Conservation (phyloP, 2,113 vertebrate genomes). For the Hyperopisus bebe region DNA sequence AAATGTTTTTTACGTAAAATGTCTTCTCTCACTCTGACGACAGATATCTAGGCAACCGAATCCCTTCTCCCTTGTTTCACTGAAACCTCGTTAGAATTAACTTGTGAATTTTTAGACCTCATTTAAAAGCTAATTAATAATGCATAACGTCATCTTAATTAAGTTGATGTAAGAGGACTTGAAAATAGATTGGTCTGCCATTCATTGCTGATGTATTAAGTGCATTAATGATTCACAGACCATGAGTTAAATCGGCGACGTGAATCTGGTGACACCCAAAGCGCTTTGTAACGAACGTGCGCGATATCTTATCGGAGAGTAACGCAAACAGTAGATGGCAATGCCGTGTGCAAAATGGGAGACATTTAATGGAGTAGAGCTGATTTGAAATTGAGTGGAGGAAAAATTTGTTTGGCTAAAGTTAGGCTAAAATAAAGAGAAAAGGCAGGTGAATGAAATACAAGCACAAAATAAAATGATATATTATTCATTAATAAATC, state of each 20-base stretch:
- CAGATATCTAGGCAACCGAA: not conserved
- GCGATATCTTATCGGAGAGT: not conserved
- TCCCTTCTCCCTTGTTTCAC: conserved; percentile 9
- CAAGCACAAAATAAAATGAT: not conserved
- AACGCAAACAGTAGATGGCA: not conserved
- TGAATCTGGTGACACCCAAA: conserved; percentile 7
- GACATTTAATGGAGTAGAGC: not conserved
- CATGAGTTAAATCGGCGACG: conserved; percentile 25
- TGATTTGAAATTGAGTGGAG: not conserved
- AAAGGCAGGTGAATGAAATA: not conserved
- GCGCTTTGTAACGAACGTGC: not conserved
- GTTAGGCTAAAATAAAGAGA: not conserved
- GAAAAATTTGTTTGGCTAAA: not conserved
- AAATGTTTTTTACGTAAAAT: not conserved
- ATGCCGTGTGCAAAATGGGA: too few species aligned
- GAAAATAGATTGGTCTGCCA: conserved; percentile 46
- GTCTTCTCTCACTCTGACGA: not conserved
- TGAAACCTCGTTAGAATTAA: conserved; percentile 33
- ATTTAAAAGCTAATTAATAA: conserved; percentile 44
- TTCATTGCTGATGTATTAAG: conserved; percentile 20
- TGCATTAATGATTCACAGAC: conserved; percentile 35
- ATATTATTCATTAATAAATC: not conserved
- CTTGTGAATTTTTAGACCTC: conserved; percentile 35
- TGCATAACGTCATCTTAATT: conserved; percentile 44
- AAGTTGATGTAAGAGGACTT: conserved; percentile 37